Base-by-base conservation (phyloP, 2,888 invertebrate species). In the Eupithecia insigniata region DNA sequence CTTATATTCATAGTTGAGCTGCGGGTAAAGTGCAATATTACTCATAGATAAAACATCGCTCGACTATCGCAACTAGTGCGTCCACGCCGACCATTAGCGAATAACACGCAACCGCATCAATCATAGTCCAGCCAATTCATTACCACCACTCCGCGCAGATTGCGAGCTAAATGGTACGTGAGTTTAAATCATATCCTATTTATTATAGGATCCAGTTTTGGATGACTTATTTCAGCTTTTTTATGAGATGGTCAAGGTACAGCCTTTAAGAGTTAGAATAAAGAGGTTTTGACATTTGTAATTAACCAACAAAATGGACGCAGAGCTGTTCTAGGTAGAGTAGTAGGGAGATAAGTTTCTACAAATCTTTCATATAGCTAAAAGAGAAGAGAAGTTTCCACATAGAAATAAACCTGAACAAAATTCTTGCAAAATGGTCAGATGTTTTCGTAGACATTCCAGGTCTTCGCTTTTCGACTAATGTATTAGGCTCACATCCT, bases 41-140 rank as follows among this genome's bases (percentile, higher is more conserved):
- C 12, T 32, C 3, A 26, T 26, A n/a, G 16, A 6, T 14, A 43
- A n/a, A 69, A 58, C 18, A 79, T 28, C 67, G 67, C 43, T n/a
- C 1, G 1, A 32, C 16, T 12, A 30, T 22, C 30, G n/a, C 32
- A 34, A n/a, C 36, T 73, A 85, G 90, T 92, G 90, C 84, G 89
- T 87, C 46, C 36, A 2, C 68, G 64, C 69, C 79, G 55, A 68
- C 88, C 92, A 92, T 93, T 92, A 92, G 91, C 78, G 88, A 85
- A 92, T 91, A 90, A 91, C 86, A 83, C 82, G 81, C 83, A 78
- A 84, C 85, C 87, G 84, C 90, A 93, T 93, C 93, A 89, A 93
- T 93, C 93, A 93, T 90, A 84, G 81, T 75, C 78, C 84, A 86
- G 89, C 91, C 93, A 92, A 93, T 93, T 93, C 92, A 93, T 93